A percentile compares a stretch with the other conserved stretches of the same genome.
phyloP scores from a whole-genome alignment of 2,113 vertebrate genomes.

The Urocitellus parryii region DNA sequence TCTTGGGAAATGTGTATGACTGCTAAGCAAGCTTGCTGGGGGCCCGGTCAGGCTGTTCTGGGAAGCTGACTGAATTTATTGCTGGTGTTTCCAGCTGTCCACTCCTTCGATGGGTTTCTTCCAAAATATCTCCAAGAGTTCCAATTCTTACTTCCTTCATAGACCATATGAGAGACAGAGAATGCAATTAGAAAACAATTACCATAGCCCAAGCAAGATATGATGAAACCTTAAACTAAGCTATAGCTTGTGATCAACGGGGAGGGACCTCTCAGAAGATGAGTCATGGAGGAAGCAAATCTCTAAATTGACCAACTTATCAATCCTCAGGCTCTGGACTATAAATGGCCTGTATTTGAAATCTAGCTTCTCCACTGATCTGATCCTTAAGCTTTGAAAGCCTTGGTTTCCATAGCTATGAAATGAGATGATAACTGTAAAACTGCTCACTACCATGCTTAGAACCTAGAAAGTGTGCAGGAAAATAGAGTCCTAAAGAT shows the following conservation, averaged over 20 bases:
- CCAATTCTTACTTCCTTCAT: rapidly evolving
- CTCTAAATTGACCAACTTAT: background rate
- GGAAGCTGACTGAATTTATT: background rate
- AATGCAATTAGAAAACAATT: background rate
- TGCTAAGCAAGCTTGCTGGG: background rate
- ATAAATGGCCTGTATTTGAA: background rate
- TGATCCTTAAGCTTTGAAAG: background rate
- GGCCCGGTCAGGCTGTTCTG: background rate
- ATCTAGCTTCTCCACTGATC: background rate
- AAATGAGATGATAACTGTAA: background rate
- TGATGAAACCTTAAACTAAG: background rate
- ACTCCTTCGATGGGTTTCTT: background rate
- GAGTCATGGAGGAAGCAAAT: background rate
- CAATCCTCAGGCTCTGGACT: background rate
- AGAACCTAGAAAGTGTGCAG: background rate
- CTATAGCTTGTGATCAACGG: background rate
- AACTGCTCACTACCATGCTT: background rate
- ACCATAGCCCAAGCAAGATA: background rate
- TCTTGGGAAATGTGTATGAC: background rate
- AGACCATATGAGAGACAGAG: background rate
- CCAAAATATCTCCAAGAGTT: background rate
- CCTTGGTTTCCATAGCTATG: background rate
- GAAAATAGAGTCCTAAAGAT: background rate
- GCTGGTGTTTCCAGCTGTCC: background rate
- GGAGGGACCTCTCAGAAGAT: background rate